These are phyloP conservation scores for Keiferia lycopersicella DNA, from an alignment of 2,888 invertebrate species.

Conservation along the genomic window DNA sequence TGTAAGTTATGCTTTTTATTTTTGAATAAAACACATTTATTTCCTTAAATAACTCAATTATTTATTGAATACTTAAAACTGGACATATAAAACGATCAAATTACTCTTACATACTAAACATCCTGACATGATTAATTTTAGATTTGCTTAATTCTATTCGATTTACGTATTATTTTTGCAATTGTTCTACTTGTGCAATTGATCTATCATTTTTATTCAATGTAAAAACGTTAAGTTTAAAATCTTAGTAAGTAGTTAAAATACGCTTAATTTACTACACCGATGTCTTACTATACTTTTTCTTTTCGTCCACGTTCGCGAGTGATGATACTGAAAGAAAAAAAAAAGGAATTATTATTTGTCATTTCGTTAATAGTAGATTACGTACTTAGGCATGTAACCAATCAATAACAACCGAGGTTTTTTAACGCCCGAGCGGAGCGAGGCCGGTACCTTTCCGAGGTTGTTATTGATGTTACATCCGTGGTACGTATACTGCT, in stretches of 20 bases:
- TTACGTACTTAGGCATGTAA: too few relatives aligned
- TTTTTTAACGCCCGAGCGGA: too few relatives aligned
- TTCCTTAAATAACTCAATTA: conserved; percentile 37
- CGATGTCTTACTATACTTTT: not conserved
- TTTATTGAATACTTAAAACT: conserved; percentile 50
- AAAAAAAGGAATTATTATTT: not conserved
- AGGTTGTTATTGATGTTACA: too few relatives aligned
- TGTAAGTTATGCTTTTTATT: conserved; percentile 12
- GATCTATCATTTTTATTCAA: conserved; percentile 22
- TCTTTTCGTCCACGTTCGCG: not conserved
- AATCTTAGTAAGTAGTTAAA: not conserved
- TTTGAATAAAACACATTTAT: conserved; percentile 39
- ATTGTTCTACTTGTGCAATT: conserved; percentile 34
- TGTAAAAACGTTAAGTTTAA: conserved; percentile 13
- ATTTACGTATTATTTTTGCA: conserved; percentile 37
- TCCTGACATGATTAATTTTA: conserved; percentile 26
- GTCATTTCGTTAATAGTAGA: too few relatives aligned
- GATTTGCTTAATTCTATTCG: conserved; percentile 29
- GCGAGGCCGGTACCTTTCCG: too few relatives aligned
- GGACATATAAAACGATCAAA: conserved; percentile 52
- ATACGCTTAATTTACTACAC: conserved; percentile 14
- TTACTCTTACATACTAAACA: conserved; percentile 37
- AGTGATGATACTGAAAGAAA: not conserved
- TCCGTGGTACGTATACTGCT: too few relatives aligned
- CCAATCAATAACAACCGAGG: too few relatives aligned